Conservation (phyloP, 2,888 invertebrate genomes). For the Oxystoma pomonae region DNA sequence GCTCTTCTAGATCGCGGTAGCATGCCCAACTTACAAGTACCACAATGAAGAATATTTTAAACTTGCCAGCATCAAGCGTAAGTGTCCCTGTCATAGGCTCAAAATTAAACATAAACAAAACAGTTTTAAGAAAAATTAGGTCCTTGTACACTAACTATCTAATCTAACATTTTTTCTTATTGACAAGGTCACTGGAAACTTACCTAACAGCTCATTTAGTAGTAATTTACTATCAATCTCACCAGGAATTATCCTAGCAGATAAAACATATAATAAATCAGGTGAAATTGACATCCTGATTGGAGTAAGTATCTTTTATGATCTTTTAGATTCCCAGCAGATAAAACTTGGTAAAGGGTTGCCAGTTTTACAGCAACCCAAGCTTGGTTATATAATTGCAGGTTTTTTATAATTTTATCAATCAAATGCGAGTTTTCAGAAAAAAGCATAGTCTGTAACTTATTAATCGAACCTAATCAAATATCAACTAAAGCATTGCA, state of each 20-base stretch:
- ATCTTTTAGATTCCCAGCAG: neutral
- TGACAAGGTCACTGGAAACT: constrained; percentile 5
- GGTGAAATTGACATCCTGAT: constrained; percentile 3
- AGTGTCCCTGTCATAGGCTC: too few relatives aligned
- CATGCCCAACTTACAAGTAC: neutral
- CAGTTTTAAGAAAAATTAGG: constrained; percentile 1
- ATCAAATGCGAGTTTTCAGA: neutral
- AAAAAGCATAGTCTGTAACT: neutral
- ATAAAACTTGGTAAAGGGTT: constrained; percentile 1
- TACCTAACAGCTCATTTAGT: constrained; percentile 3
- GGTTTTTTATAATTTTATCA: neutral
- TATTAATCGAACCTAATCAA: constrained; percentile 3
- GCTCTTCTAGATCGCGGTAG: neutral
- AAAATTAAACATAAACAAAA: constrained; percentile 5
- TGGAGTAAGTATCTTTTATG: constrained; percentile 1
- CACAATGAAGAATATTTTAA: neutral
- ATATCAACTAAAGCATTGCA: constrained; percentile 5
- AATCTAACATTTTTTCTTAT: constrained; percentile 10
- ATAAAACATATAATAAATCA: neutral
- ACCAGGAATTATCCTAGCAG: constrained; percentile 7
- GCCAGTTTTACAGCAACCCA: constrained; percentile 4
- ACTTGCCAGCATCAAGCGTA: constrained; percentile 1
- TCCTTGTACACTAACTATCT: neutral
- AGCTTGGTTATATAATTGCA: constrained; percentile 8
- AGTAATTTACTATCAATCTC: neutral